Conservation (phyloP, 2,888 invertebrate species). For the Calameuta idolon region DNA sequence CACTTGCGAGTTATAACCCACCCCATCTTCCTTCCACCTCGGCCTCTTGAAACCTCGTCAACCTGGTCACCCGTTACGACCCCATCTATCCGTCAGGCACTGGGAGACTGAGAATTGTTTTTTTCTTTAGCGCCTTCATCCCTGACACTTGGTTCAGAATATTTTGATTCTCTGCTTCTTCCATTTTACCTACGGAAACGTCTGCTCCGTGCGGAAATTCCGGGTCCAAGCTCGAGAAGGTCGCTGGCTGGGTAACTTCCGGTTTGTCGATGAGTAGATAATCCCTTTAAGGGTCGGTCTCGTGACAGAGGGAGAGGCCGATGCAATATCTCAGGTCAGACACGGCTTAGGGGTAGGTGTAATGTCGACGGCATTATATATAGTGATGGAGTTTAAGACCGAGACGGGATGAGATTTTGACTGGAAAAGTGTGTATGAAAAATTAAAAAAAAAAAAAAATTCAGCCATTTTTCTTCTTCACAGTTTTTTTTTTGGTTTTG, state of each 20-base stretch:
- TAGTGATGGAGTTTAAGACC: not conserved
- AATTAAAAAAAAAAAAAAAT: too few species aligned
- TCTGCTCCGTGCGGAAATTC: not conserved
- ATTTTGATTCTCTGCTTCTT: not conserved
- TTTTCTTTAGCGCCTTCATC: not conserved
- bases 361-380: not conserved
- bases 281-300: not conserved
- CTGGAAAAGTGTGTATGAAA: not conserved
- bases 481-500: not conserved
- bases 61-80: too few species aligned
- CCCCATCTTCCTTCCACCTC: not conserved
- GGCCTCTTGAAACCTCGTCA: too few species aligned
- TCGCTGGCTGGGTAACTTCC: not conserved
- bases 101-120: not conserved
- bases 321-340: not conserved
- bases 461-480: slow-evolving; percentile 13
- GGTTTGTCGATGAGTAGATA: not conserved
- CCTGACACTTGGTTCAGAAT: not conserved
- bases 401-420: not conserved
- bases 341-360: not conserved
- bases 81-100: not conserved
- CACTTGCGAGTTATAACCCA: not conserved
- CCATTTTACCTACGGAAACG: not conserved
- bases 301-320: not conserved
- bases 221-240: not conserved